Evolutionary conservation across 2,797 vertebrate genomes (phyloP).

Genomic region (Lepidocolaptes lacrymiger): DNA sequence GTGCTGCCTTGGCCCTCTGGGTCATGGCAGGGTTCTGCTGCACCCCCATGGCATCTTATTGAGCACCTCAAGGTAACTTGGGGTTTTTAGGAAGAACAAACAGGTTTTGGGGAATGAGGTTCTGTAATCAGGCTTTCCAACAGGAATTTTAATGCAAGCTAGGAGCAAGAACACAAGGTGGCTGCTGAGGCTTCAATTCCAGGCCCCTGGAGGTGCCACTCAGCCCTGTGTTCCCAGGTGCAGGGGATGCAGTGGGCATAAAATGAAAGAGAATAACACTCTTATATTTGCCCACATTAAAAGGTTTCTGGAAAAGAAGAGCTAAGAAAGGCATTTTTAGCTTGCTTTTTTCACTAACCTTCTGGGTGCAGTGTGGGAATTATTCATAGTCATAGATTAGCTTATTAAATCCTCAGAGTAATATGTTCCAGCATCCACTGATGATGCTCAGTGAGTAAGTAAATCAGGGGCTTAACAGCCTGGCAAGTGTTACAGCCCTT

Average conservation of each 20-base stretch:
- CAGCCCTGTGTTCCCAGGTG: rapidly evolving
- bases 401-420: background rate
- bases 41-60: rapidly evolving
- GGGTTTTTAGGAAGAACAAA: background rate
- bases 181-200: background rate
- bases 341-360: background rate
- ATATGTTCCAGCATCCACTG: background rate
- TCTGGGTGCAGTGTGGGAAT: background rate
- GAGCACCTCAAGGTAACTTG: rapidly evolving
- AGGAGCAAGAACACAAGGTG: background rate
- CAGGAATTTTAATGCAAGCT: background rate
- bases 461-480: constrained; percentile 11
- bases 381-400: background rate
- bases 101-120: background rate
- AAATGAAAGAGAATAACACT: background rate
- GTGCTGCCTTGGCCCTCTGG: background rate
- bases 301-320: background rate
- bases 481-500: background rate
- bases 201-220: too few relatives aligned
- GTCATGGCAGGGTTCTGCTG: background rate
- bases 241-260: background rate
- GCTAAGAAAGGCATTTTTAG: background rate
- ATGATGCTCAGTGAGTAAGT: background rate
- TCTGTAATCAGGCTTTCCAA: background rate
- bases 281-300: rapidly evolving